Evolutionary conservation across 2,797 vertebrate species (phyloP).

Genomic region (Sebastiscus albofasciatus): DNA sequence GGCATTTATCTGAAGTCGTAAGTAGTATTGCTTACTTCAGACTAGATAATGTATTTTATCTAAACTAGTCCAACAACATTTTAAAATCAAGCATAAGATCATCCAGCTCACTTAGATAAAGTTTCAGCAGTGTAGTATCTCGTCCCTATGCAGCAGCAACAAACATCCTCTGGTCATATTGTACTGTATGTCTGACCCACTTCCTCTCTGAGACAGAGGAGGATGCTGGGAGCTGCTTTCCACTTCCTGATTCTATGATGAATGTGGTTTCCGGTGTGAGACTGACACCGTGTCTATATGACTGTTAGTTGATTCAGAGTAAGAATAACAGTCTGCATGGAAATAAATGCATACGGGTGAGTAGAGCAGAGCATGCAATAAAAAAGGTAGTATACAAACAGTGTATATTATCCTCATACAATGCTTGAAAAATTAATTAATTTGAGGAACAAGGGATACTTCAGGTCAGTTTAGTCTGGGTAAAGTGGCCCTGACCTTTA

Average conservation of each 20-base stretch:
- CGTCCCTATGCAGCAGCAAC: constrained; percentile 1
- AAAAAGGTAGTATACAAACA: background rate
- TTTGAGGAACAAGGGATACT: background rate
- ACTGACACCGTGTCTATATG: constrained; percentile 33
- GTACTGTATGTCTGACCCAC: constrained; percentile 56
- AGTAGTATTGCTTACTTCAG: background rate
- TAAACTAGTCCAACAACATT: background rate
- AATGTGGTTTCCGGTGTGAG: constrained; percentile 75
- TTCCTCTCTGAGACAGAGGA: constrained; percentile 54
- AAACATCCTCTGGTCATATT: constrained; percentile 41
- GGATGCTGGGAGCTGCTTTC: constrained; percentile 43
- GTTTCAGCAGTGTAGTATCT: background rate
- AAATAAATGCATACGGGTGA: background rate
- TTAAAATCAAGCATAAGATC: background rate
- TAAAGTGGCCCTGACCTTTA: background rate
- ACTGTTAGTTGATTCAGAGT: constrained; percentile 4
- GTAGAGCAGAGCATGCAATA: background rate
- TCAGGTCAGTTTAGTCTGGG: background rate
- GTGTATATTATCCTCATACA: background rate
- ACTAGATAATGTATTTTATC: background rate
- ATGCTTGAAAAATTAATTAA: background rate
- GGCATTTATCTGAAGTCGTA: background rate
- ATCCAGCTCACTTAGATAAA: background rate
- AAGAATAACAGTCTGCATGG: background rate
- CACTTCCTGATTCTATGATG: constrained; percentile 68